A percentile compares a stretch with the other conserved stretches of the same genome.
phyloP scores from a whole-genome alignment of 2,888 invertebrate species.

The Argynnis bischoffii region DNA sequence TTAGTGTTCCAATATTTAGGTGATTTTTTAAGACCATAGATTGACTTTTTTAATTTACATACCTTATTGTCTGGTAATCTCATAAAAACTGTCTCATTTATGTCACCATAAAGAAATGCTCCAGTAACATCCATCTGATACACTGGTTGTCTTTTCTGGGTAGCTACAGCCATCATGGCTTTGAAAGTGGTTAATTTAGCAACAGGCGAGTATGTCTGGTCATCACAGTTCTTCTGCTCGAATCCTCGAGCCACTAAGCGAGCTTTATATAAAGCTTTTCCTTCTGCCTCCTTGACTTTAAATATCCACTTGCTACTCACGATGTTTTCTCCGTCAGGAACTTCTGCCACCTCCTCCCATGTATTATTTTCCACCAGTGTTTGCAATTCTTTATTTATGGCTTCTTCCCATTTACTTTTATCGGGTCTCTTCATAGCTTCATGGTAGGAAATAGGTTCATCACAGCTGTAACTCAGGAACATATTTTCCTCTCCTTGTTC shows the following conservation, averaged over 20 bases:
- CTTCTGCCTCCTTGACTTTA: slow-evolving; percentile 37
- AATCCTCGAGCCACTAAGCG: slow-evolving; percentile 39
- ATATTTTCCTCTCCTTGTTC: background rate
- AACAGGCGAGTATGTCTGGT: slow-evolving; percentile 41
- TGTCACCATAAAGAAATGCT: slow-evolving; percentile 39
- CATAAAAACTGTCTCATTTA: slow-evolving; percentile 35
- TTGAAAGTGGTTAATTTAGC: slow-evolving; percentile 41
- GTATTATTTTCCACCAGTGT: slow-evolving; percentile 34
- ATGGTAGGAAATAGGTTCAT: slow-evolving; percentile 33
- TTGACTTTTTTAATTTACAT: background rate
- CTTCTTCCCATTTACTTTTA: slow-evolving; percentile 31
- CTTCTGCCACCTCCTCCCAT: slow-evolving; percentile 19
- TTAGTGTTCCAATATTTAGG: background rate
- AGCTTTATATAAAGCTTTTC: background rate
- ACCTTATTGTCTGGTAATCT: slow-evolving; percentile 33
- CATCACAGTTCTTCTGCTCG: slow-evolving; percentile 32
- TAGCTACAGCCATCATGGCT: slow-evolving; percentile 38
- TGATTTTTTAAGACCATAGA: slow-evolving; percentile 39
- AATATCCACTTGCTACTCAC: slow-evolving; percentile 44
- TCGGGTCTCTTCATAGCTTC: slow-evolving; percentile 37
- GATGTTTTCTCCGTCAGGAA: slow-evolving; percentile 25
- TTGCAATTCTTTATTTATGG: slow-evolving; percentile 29
- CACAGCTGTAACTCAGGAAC: background rate
- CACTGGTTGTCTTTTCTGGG: slow-evolving; percentile 34
- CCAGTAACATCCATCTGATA: slow-evolving; percentile 38